A percentile compares a stretch with the other conserved stretches of the same genome.
Evolutionary conservation across 2,113 vertebrate genomes (phyloP).

Genomic region (Apus apus): DNA sequence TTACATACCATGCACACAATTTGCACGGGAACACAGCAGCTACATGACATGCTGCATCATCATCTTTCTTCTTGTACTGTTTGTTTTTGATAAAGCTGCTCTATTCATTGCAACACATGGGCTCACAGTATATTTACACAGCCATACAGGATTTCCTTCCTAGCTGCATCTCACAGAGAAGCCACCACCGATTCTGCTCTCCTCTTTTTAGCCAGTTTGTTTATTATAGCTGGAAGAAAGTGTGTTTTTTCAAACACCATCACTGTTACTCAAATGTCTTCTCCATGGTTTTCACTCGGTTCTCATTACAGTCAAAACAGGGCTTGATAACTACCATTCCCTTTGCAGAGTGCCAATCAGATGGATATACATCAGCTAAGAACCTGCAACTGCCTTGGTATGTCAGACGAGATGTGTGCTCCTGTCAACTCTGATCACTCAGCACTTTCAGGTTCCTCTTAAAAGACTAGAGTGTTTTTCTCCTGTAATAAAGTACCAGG

Average conservation of each 20-base stretch:
- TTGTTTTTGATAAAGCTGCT: background rate
- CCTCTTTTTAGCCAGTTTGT: background rate
- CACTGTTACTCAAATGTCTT: background rate
- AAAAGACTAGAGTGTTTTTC: background rate
- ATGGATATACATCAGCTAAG: background rate
- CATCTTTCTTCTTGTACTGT: background rate
- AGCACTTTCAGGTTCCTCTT: background rate
- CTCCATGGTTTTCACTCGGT: background rate
- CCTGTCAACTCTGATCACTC: background rate
- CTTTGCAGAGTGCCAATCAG: background rate
- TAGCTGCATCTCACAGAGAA: background rate
- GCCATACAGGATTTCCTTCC: background rate
- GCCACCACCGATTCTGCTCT: background rate
- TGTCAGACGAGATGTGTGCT: background rate
- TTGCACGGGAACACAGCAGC: background rate
- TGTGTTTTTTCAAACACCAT: background rate
- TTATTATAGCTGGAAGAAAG: background rate
- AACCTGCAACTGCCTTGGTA: background rate
- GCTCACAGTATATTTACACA: background rate
- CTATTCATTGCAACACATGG: fast-evolving
- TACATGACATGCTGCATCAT: background rate
- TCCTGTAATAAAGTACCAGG: background rate
- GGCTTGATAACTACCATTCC: background rate
- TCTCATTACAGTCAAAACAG: background rate
- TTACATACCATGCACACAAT: background rate